Base-by-base conservation (phyloP, 2,797 vertebrate species). In the Spondyliosoma cantharus region DNA sequence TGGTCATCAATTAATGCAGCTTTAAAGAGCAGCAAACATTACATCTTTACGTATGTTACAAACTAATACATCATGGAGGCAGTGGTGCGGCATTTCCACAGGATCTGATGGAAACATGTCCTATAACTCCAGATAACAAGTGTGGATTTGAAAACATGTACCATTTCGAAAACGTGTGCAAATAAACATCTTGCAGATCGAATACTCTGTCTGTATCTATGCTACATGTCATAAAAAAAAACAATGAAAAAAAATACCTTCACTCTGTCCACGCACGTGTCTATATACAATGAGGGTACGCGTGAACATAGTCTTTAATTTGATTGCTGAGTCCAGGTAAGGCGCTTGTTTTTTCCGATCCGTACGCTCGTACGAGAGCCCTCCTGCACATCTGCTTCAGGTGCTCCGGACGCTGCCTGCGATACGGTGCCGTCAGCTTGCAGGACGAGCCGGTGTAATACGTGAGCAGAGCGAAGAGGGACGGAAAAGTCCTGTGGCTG, bases 301-400 rank as follows among this genome's bases (percentile, higher is more conserved):
- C 94, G 49, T 89, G 90, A 80, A 99, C 80, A 57, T 96, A 98
- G 82, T 96, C 93, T 80, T 93, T 97, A 25, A 96, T 67, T 65
- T 96, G 93, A 0, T 83, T 74, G 85, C 96, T 97, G 43, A 95
- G 78, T 86, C 96, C 93, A 0, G 95, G 95, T 32, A 97, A 92
- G 29, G 77, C 88, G 53, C 89, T 88, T 52, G 97, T 91, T 20
- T 93, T 93, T n/a, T 97, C 95, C 9, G 92, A 93, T 78, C 97
- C 96, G 13, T 94, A 94, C 0, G 93, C 78, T 5, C 88, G 90
- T 56, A 98, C 84, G 0, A 98, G 94, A 60, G 93, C 96, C 87
- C 96, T 95, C 86, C 98, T 93, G 83, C 96, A 97, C 76, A 97
- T 93, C 80, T 97, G 96, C 91, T 97, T 97, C 80, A 99, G 92